Percentiles rank a stretch among this genome's conserved stretches.
Conservation (phyloP, 2,113 vertebrate genomes). For the Ailuropoda melanoleuca region DNA sequence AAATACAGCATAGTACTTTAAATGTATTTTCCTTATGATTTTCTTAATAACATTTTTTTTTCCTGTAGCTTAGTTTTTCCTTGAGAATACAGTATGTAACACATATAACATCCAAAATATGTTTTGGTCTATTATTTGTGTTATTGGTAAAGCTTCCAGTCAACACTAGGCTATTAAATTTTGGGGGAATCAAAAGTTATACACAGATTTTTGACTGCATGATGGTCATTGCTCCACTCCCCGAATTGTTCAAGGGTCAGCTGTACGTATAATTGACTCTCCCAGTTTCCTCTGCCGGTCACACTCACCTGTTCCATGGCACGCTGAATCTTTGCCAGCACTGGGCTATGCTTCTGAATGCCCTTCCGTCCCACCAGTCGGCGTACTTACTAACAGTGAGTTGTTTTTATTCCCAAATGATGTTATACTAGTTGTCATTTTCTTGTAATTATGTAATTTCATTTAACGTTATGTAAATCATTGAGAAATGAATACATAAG, state of each 20-base stretch:
- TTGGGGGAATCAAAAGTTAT: neutral
- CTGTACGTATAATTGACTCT: neutral
- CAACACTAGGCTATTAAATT: neutral
- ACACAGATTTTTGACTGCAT: neutral
- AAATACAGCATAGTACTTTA: neutral
- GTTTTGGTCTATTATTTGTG: neutral
- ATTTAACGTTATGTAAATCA: neutral
- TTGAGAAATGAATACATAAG: neutral
- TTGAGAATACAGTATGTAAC: neutral
- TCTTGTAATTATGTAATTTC: neutral
- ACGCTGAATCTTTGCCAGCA: neutral
- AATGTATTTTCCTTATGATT: neutral
- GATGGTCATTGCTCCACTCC: neutral
- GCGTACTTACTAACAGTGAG: neutral
- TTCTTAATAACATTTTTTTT: neutral
- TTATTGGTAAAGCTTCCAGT: neutral
- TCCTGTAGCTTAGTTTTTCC: neutral
- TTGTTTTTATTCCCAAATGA: neutral
- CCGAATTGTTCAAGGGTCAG: neutral
- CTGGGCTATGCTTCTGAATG: neutral
- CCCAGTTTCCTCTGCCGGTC: neutral
- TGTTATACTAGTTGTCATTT: slow-evolving; percentile 14
- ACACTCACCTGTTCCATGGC: rapidly evolving
- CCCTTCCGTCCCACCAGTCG: rapidly evolving
- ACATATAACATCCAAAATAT: neutral